These are phyloP conservation scores for Pectinophora gossypiella DNA, from an alignment of 1,140 invertebrate genomes.

Conservation along the genomic window DNA sequence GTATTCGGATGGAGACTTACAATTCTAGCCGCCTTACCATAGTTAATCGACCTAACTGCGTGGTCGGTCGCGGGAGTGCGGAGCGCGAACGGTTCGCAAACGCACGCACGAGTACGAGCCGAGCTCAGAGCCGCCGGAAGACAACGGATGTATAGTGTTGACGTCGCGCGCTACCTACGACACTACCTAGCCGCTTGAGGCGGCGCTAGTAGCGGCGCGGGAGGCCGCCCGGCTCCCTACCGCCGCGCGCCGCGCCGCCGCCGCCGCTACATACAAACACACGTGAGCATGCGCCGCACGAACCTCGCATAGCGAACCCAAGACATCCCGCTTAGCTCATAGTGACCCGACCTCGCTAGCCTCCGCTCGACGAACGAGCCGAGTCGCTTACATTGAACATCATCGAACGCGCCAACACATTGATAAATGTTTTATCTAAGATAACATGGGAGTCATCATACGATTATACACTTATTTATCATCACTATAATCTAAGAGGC, in stretches of 20 bases:
- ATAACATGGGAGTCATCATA: no score
- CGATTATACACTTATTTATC: no score
- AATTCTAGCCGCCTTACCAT: conserved; percentile 7
- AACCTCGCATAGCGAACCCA: neutral
- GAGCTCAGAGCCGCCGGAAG: conserved; percentile 3
- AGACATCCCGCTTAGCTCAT: conserved; percentile 18
- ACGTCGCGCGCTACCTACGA: conserved; percentile 10
- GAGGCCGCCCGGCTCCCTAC: conserved; percentile 20
- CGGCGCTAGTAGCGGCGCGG: conserved; percentile 33
- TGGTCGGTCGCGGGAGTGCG: neutral
- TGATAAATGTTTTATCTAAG: no score
- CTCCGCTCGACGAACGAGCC: neutral
- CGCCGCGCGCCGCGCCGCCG: conserved; percentile 31
- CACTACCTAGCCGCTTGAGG: no score
- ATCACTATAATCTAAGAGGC: conserved; percentile 26
- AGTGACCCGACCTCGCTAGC: conserved; percentile 4
- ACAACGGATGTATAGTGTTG: conserved; percentile 16
- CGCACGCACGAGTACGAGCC: no score
- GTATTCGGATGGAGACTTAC: neutral
- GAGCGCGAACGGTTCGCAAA: neutral
- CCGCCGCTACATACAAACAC: conserved; percentile 29
- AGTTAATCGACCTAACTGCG: conserved; percentile 4
- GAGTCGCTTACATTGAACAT: no score
- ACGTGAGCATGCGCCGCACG: conserved; percentile 6
- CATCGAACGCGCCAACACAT: no score